Conservation (phyloP, 2,797 vertebrate species). For the Babyrousa celebensis region DNA sequence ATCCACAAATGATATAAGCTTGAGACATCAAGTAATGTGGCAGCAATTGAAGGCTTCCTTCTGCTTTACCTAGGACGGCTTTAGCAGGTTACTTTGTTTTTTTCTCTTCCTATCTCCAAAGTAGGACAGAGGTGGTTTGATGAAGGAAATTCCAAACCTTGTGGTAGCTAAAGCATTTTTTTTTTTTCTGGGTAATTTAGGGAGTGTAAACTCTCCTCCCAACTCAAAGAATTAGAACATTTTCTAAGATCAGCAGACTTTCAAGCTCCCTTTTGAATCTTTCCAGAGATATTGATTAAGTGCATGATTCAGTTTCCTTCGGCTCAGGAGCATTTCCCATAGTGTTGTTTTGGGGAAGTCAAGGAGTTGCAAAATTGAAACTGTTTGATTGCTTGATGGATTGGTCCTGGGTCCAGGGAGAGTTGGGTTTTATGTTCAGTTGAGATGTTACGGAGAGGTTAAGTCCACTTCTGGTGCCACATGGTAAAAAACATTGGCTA, state of each 20-base stretch:
- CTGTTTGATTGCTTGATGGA: not conserved
- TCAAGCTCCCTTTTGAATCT: not conserved
- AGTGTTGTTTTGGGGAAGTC: not conserved
- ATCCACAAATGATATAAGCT: not conserved
- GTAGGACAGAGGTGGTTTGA: too few species aligned
- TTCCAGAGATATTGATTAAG: conserved; percentile 48
- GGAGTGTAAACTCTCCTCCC: not conserved
- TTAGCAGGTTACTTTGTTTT: fast-evolving
- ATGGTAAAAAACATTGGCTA: not conserved
- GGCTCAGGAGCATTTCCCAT: not conserved
- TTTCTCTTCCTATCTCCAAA: not conserved
- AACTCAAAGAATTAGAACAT: not conserved
- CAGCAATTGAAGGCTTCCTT: not conserved
- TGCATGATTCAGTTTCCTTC: conserved; percentile 44
- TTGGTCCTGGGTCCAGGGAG: too few species aligned
- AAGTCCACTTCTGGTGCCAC: fast-evolving
- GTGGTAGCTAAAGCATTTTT: not conserved
- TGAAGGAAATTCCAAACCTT: not conserved
- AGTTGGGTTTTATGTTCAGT: not conserved
- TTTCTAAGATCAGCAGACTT: not conserved
- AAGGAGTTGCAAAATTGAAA: not conserved
- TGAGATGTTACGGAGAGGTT: not conserved
- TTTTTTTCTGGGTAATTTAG: not conserved
- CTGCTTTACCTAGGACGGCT: not conserved
- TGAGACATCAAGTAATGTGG: not conserved